A percentile compares a stretch with the other conserved stretches of the same genome.
phyloP scores from a whole-genome alignment of 1,140 invertebrate genomes.

The Cyclina sinensis region DNA sequence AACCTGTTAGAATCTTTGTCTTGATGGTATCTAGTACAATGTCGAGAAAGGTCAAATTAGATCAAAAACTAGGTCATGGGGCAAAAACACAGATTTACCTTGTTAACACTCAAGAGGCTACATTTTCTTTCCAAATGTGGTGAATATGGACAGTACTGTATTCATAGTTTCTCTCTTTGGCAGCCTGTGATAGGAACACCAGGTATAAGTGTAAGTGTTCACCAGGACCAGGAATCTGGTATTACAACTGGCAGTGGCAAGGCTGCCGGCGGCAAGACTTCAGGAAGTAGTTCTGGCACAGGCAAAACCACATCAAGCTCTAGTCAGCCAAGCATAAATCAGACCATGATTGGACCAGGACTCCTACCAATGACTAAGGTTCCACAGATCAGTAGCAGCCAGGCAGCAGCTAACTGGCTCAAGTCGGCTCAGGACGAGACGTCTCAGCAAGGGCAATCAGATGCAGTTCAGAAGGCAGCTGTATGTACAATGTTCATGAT shows the following conservation, averaged over 20 bases:
- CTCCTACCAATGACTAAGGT: slow-evolving; percentile 41
- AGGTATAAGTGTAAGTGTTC: neutral
- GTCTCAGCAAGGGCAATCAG: slow-evolving; percentile 65
- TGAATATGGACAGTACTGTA: too few species aligned
- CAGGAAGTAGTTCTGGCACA: neutral
- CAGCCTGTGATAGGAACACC: slow-evolving; percentile 46
- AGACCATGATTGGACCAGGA: slow-evolving; percentile 39
- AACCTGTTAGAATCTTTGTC: too few species aligned
- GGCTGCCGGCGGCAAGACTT: neutral
- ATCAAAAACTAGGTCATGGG: too few species aligned
- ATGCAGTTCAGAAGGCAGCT: slow-evolving; percentile 72
- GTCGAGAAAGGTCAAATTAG: too few species aligned
- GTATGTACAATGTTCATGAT: slow-evolving; percentile 73
- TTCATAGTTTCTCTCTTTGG: too few species aligned
- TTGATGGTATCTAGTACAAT: too few species aligned
- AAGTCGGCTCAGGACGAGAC: slow-evolving; percentile 75
- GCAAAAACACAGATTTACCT: too few species aligned
- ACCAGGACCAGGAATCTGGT: neutral
- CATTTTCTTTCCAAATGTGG: too few species aligned
- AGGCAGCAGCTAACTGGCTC: slow-evolving; percentile 80
- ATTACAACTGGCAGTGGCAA: neutral
- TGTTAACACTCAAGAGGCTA: too few species aligned
- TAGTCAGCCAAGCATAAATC: neutral
- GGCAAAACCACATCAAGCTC: neutral
- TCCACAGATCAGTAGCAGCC: slow-evolving; percentile 62